Evolutionary conservation across 2,113 vertebrate species (phyloP), one percentile per base, ranked within the genome.

Genomic region (Brachyhypopomus gauderio): DNA sequence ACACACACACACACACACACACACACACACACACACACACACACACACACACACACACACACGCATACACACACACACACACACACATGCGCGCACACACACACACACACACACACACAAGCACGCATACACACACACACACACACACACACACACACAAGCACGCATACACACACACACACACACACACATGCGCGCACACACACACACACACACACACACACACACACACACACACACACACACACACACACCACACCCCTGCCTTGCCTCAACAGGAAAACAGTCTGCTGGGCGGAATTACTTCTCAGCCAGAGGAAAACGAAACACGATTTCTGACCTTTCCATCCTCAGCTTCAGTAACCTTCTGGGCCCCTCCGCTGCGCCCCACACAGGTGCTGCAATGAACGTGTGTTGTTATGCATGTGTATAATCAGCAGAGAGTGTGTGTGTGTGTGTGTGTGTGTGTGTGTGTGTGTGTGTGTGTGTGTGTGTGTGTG

Each of bases 271-370:
- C 78, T 83, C 62, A 72, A 59, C 41, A 66, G 84, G 87, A 90
- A 92, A 88, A 89, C 90, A 92, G 92, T 93, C 90, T 92, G 91
- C 91, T 88, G 83, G 89, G 88, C 89, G 90, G 89, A 92, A 92
- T 93, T 92, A 91, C 89, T 88, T 92, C 90, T 72, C 88, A 85
- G 91, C 89, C 89, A 67, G 86, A 84, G 90, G 88, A 93, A 92
- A 91, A 93, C 91, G 89, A 92, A 93, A 93, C 93, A 92, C 91
- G 92, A 93, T 93, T 92, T 90, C 91, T 92, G 92, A 93, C 92
- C 93, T 93, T 93, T 93, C 89, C 88, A 90, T 93, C 89, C 89
- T 88, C 89, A 92, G 92, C 45, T 93, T 92, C 91, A 90, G 88
- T 91, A 90, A 93, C 91, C 93, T 93, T 93, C 92, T 89, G 88